Evolutionary conservation across 1,140 invertebrate genomes (phyloP).

Genomic region (Caligus rogercresseyi): DNA sequence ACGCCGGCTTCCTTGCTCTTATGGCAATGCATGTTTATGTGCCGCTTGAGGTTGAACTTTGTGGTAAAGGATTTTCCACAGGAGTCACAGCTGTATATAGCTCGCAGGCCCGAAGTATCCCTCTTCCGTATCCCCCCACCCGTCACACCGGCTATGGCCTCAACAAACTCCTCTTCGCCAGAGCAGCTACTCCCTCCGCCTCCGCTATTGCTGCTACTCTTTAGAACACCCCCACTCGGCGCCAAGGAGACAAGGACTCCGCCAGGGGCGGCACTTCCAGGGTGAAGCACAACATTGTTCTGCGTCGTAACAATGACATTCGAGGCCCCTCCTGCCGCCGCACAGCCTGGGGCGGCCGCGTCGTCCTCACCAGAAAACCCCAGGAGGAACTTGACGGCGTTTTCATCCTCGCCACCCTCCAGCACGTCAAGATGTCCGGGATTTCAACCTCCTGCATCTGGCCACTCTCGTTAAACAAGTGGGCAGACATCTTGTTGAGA

Average conservation of each 20-base stretch:
- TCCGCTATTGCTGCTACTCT: too few species aligned
- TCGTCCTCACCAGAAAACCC: conserved; percentile 13
- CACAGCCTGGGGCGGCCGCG: neutral
- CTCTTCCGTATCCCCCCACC: conserved; percentile 9
- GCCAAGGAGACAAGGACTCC: neutral
- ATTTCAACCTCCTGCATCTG: conserved; percentile 13
- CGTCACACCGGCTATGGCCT: neutral
- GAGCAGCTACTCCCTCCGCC: neutral
- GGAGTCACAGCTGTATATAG: conserved; percentile 13
- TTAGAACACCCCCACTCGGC: neutral
- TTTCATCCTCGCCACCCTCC: conserved; percentile 16
- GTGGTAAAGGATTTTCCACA: conserved; percentile 20
- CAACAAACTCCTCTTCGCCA: neutral
- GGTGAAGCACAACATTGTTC: neutral
- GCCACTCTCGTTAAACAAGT: conserved; percentile 16
- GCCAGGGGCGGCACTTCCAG: neutral
- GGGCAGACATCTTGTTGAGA: conserved; percentile 14
- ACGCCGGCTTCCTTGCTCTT: conserved; percentile 15
- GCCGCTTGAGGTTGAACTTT: conserved; percentile 21
- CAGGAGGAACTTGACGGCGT: conserved; percentile 15
- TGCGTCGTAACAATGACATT: neutral
- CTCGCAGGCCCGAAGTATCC: neutral
- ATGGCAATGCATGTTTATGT: conserved; percentile 20
- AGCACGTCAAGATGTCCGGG: conserved; percentile 20
- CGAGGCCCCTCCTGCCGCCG: neutral